Percentiles rank a stretch among this genome's conserved stretches.
These are phyloP conservation scores for Platichthys stellatus DNA, from an alignment of 2,113 vertebrate genomes.

Conservation along the genomic window DNA sequence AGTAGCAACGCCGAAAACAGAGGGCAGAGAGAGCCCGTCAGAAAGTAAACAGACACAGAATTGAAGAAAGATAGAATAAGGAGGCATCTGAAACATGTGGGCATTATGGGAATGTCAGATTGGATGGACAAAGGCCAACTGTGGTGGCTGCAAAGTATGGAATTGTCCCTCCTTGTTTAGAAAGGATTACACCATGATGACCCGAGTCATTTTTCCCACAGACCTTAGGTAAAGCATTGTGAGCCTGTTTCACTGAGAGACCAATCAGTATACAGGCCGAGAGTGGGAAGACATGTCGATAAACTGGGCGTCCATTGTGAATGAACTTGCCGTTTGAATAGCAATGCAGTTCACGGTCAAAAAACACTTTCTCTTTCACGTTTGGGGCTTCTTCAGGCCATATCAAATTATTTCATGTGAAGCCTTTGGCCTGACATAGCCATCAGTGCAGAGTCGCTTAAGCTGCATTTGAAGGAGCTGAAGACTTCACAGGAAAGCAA, in stretches of 20 bases:
- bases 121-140: slow-evolving; percentile 81
- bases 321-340: slow-evolving; percentile 64
- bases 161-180: slow-evolving; percentile 72
- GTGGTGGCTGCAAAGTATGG: slow-evolving; percentile 83
- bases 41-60: slow-evolving; percentile 95
- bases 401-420: slow-evolving; percentile 27
- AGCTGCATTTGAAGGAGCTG: slow-evolving; percentile 32
- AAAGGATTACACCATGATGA: slow-evolving; percentile 77
- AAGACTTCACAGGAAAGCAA: slow-evolving; percentile 3
- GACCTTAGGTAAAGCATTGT: slow-evolving; percentile 75
- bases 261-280: slow-evolving; percentile 67
- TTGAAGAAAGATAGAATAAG: slow-evolving; percentile 98
- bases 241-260: slow-evolving; percentile 61
- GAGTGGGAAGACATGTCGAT: slow-evolving; percentile 74
- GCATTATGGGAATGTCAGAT: slow-evolving; percentile 91
- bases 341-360: slow-evolving; percentile 63
- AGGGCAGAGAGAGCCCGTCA: slow-evolving; percentile 86
- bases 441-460: slow-evolving; percentile 27
- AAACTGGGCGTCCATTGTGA: slow-evolving; percentile 73
- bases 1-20: slow-evolving; percentile 78
- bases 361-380: slow-evolving; percentile 40
- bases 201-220: slow-evolving; percentile 85
- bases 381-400: slow-evolving; percentile 19
- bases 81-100: slow-evolving; percentile 93
- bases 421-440: slow-evolving; percentile 33